These are phyloP conservation scores for Ruditapes philippinarum DNA, from an alignment of 1,140 invertebrate species.

Conservation along the genomic window DNA sequence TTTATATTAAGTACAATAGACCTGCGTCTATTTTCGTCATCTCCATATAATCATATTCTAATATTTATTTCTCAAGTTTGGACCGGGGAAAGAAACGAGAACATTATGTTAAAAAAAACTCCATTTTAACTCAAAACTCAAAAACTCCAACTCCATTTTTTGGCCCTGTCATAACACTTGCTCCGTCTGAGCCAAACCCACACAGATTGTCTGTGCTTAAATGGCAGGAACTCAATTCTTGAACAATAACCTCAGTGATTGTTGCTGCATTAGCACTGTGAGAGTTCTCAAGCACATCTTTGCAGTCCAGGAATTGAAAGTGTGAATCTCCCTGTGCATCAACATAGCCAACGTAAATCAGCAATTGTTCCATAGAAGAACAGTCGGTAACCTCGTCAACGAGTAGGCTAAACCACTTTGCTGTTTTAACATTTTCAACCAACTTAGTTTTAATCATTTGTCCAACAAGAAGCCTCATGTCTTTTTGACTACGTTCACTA, in stretches of 20 bases:
- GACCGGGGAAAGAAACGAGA: too few relatives aligned
- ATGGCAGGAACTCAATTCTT: not conserved
- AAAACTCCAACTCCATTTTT: not conserved
- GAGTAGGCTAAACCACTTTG: constrained; percentile 86
- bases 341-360: not conserved
- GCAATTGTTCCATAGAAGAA: not conserved
- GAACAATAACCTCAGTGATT: not conserved
- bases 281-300: not conserved
- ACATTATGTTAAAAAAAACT: too few relatives aligned
- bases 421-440: constrained; percentile 90
- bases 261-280: not conserved
- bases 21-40: too few relatives aligned
- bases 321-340: not conserved
- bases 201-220: not conserved
- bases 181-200: constrained; percentile 5
- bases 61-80: too few relatives aligned
- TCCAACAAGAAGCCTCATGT: constrained; percentile 13
- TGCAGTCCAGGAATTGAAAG: not conserved
- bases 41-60: too few relatives aligned
- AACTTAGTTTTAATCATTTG: constrained; percentile 2
- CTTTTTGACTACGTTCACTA: constrained; percentile 18
- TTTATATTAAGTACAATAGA: too few relatives aligned
- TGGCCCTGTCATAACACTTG: not conserved
- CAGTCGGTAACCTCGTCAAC: not conserved
- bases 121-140: too few relatives aligned